Evolutionary conservation across 2,113 vertebrate species (phyloP).

Genomic region (Misgurnus anguillicaudatus): DNA sequence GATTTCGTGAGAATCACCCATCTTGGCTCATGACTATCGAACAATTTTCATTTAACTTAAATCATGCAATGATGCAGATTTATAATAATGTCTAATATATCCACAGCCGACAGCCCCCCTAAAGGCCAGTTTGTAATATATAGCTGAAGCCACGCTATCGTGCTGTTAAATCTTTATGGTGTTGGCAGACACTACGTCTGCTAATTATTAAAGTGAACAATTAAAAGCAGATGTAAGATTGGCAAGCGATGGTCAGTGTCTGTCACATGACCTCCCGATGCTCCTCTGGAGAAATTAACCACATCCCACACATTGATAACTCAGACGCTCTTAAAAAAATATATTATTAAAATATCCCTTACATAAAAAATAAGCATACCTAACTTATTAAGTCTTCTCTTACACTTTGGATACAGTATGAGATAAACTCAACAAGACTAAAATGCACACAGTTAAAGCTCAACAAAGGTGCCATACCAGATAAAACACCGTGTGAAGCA

Average conservation of each 20-base stretch:
- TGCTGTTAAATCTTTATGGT: slow-evolving; percentile 2
- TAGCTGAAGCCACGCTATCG: background rate
- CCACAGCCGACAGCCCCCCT: background rate
- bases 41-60: background rate
- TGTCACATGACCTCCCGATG: background rate
- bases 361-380: no score
- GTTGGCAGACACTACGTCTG: background rate
- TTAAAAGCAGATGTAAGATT: background rate
- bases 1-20: background rate
- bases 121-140: background rate
- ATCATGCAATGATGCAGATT: background rate
- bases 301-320: slow-evolving; percentile 7
- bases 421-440: slow-evolving; percentile 1
- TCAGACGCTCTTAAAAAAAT: background rate
- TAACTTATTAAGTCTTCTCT: background rate
- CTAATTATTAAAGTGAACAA: slow-evolving; percentile 9
- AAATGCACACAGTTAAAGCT: slow-evolving; percentile 3
- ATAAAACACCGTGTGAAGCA: slow-evolving; percentile 18
- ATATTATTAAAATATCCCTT: background rate
- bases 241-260: background rate
- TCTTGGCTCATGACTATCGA: slow-evolving; percentile 1
- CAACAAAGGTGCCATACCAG: slow-evolving; percentile 12
- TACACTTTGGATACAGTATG: background rate
- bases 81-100: background rate
- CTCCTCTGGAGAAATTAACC: background rate